Conservation (phyloP, 2,888 invertebrate genomes). For the Drepana falcataria region DNA sequence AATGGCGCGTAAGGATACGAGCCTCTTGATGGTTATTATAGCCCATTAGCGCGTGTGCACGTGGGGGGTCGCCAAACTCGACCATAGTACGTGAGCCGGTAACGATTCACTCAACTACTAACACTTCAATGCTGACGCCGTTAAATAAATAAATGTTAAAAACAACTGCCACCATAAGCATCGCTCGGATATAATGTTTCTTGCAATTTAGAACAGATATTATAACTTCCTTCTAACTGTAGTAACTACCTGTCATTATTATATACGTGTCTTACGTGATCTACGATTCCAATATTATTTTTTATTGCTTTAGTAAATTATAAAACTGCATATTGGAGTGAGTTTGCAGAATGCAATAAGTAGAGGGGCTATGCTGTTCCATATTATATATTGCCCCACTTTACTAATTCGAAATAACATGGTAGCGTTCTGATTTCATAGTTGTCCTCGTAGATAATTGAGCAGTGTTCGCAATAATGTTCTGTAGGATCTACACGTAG, state of each 20-base stretch:
- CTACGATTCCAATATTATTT: not conserved
- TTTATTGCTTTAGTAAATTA: conserved; percentile 1
- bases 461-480: conserved; percentile 1
- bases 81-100: conserved; percentile 27
- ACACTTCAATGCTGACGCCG: conserved; percentile 9
- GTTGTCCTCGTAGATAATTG: not conserved
- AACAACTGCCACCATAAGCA: conserved; percentile 32
- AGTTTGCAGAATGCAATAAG: not conserved
- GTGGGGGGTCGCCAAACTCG: conserved; percentile 64
- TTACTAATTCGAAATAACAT: too few species aligned
- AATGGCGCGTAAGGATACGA: conserved; percentile 31
- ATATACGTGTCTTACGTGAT: not conserved
- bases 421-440: not conserved
- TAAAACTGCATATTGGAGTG: not conserved
- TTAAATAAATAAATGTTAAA: conserved; percentile 22
- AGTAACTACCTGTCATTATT: conserved; percentile 24
- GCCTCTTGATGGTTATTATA: conserved; percentile 54
- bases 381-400: too few species aligned
- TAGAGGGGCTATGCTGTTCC: not conserved
- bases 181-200: conserved; percentile 21
- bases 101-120: conserved; percentile 21
- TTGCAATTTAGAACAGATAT: conserved; percentile 26
- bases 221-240: conserved; percentile 19
- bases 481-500: conserved; percentile 13
- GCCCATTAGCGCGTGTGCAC: conserved; percentile 61